phyloP scores from a whole-genome alignment of 2,113 vertebrate species.

The Merops nubicus region DNA sequence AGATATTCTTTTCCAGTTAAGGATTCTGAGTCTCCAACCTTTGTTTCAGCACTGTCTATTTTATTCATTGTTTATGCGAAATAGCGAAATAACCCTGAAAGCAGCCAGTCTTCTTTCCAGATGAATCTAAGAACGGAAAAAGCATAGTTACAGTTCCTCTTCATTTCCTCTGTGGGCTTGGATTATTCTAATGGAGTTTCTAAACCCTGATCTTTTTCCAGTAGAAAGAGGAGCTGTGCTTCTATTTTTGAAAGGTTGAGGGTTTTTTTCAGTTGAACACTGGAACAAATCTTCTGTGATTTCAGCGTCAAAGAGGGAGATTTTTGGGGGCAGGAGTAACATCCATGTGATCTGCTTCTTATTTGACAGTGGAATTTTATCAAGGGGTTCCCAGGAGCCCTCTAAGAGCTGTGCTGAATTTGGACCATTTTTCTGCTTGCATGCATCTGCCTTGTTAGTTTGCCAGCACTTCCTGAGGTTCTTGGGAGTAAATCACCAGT shows the following conservation, averaged over 20 bases:
- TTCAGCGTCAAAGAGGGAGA: background rate
- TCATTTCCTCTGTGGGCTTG: background rate
- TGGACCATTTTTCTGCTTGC: background rate
- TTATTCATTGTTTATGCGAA: background rate
- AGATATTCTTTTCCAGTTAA: background rate
- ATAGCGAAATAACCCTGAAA: background rate
- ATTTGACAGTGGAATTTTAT: background rate
- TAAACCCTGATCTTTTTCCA: background rate
- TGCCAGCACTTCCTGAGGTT: background rate
- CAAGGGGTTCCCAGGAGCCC: background rate
- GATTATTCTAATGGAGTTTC: background rate
- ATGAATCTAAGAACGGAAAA: background rate
- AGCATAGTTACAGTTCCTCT: background rate
- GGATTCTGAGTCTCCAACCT: background rate
- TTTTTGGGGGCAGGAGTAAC: background rate
- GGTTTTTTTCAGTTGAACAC: background rate
- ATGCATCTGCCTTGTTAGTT: background rate
- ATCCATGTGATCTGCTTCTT: background rate
- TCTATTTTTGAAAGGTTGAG: background rate
- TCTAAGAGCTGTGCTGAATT: background rate
- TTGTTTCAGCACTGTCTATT: background rate
- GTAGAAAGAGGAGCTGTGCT: background rate
- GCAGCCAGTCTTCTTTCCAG: background rate
- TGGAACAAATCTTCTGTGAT: background rate
- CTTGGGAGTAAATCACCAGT: background rate